A percentile compares a stretch with the other conserved stretches of the same genome.
phyloP scores from a whole-genome alignment of 2,888 invertebrate genomes.

The Thecocarcelia acutangulata region DNA sequence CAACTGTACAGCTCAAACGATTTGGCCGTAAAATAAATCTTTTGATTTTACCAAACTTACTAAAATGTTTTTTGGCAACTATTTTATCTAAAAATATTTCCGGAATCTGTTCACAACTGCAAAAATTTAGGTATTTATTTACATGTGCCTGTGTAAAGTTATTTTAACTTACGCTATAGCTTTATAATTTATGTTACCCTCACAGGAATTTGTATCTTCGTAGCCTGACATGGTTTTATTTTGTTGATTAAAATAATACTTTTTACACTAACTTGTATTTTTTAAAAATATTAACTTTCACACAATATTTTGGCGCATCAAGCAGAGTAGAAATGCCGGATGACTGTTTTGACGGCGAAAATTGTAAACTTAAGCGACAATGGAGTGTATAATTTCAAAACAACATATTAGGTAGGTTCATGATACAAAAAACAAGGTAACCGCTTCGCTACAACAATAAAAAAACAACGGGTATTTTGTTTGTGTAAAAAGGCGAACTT shows the following conservation, averaged over 20 bases:
- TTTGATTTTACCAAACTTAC: conserved; percentile 87
- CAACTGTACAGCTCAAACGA: conserved; percentile 86
- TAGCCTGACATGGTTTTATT: conserved; percentile 63
- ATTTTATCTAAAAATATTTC: conserved; percentile 84
- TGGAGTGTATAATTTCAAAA: too few relatives aligned
- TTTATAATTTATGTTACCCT: conserved; percentile 74
- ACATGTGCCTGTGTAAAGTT: not conserved
- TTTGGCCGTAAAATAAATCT: conserved; percentile 86
- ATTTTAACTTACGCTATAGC: conserved; percentile 73
- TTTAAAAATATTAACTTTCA: too few relatives aligned
- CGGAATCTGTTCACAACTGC: conserved; percentile 86
- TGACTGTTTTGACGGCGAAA: too few relatives aligned
- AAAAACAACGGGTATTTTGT: too few relatives aligned
- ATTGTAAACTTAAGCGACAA: too few relatives aligned
- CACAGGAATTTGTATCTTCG: conserved; percentile 61
- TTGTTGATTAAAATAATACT: not conserved
- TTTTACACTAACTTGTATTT: too few relatives aligned
- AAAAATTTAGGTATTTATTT: not conserved
- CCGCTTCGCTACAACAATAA: too few relatives aligned
- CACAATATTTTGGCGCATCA: too few relatives aligned
- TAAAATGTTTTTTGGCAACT: conserved; percentile 86
- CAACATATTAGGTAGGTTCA: too few relatives aligned
- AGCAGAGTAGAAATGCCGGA: too few relatives aligned
- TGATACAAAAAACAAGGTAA: too few relatives aligned
- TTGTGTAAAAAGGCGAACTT: too few relatives aligned